A percentile compares a stretch with the other conserved stretches of the same genome.
Conservation (phyloP, 2,797 vertebrate genomes). For the Danio choprae region DNA sequence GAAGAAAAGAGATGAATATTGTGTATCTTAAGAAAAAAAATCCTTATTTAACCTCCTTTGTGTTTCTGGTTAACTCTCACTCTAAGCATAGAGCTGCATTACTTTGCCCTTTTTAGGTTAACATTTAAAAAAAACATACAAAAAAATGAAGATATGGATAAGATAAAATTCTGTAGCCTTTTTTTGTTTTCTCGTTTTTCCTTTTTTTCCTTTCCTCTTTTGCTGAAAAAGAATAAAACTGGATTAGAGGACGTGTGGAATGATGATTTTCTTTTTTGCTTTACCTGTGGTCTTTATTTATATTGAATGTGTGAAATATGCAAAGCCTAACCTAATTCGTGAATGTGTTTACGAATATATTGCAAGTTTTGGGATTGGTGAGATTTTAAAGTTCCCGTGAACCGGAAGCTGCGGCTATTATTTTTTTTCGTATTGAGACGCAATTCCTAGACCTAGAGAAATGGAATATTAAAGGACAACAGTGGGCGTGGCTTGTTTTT, state of each 20-base stretch:
- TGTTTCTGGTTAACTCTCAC: constrained; percentile 75
- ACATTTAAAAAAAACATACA: constrained; percentile 68
- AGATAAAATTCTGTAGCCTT: constrained; percentile 71
- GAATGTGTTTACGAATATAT: background rate
- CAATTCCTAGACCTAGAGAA: too few species aligned
- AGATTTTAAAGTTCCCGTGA: too few species aligned
- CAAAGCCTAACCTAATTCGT: background rate
- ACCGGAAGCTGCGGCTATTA: too few species aligned
- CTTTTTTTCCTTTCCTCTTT: constrained; percentile 71
- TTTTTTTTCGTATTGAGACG: too few species aligned
- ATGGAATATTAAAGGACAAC: too few species aligned
- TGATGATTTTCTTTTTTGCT: constrained; percentile 45
- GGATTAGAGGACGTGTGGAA: constrained; percentile 74
- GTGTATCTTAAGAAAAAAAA: constrained; percentile 74
- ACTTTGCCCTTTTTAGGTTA: constrained; percentile 70
- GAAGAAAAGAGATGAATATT: constrained; percentile 68
- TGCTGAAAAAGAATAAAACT: constrained; percentile 82
- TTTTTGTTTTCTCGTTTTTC: constrained; percentile 71
- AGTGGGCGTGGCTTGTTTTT: too few species aligned
- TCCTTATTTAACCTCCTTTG: constrained; percentile 78
- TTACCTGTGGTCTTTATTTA: background rate
- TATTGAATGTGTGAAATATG: background rate
- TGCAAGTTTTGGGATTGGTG: background rate
- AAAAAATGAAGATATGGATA: constrained; percentile 68
- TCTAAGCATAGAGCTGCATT: constrained; percentile 69